A percentile compares a stretch with the other conserved stretches of the same genome.
Conservation (phyloP, 1,140 invertebrate species). For the Hycleus cichorii region DNA sequence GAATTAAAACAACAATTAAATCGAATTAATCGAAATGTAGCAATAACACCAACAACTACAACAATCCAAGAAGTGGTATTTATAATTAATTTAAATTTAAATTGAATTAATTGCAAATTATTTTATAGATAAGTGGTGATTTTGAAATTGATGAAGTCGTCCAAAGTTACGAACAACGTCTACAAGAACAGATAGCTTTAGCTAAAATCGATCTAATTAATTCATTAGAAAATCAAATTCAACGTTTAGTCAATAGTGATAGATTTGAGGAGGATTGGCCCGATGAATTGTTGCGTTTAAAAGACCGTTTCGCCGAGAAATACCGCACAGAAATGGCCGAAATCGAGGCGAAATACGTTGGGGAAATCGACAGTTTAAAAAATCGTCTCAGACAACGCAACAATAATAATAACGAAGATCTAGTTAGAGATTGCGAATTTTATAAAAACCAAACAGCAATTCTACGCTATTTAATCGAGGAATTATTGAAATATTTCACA, state of each 20-base stretch:
- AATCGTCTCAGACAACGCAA: slow-evolving; percentile 38
- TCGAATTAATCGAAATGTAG: slow-evolving; percentile 20
- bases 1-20: slow-evolving; percentile 45
- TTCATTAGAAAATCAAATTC: slow-evolving; percentile 52
- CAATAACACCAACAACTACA: slow-evolving; percentile 17
- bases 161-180: slow-evolving; percentile 42
- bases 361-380: slow-evolving; percentile 43
- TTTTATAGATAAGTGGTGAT: slow-evolving; percentile 25
- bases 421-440: slow-evolving; percentile 45
- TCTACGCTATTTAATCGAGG: slow-evolving; percentile 52
- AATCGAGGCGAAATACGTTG: slow-evolving; percentile 38
- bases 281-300: slow-evolving; percentile 55
- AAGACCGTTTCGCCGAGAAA: slow-evolving; percentile 59
- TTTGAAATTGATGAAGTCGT: slow-evolving; percentile 42
- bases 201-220: slow-evolving; percentile 52
- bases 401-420: slow-evolving; percentile 27
- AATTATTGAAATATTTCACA: slow-evolving; percentile 62
- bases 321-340: slow-evolving; percentile 46
- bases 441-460: slow-evolving; percentile 49
- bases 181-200: slow-evolving; percentile 52
- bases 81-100: neutral
- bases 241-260: slow-evolving; percentile 57
- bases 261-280: slow-evolving; percentile 59
- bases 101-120: neutral
- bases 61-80: slow-evolving; percentile 46